Evolutionary conservation across 2,888 invertebrate species (phyloP).

Genomic region (Thera obeliscata): DNA sequence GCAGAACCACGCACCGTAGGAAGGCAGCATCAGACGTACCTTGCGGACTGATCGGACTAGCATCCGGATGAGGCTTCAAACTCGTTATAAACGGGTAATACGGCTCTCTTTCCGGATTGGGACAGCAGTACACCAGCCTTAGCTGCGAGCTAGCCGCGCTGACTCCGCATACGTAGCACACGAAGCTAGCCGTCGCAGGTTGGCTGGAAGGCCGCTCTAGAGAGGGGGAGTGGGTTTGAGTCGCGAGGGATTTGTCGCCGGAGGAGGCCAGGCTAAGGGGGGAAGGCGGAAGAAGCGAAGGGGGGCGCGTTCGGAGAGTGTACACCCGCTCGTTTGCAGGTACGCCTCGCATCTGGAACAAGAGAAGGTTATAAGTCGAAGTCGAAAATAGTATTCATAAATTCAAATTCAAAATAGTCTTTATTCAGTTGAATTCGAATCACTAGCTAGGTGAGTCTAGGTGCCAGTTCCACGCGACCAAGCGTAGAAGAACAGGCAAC

Average conservation of each 20-base stretch:
- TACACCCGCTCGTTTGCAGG: conserved; percentile 92
- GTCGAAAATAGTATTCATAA: too few relatives aligned
- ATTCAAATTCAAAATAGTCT: too few relatives aligned
- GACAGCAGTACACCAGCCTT: conserved; percentile 92
- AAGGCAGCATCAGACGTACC: conserved; percentile 70
- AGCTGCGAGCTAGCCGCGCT: conserved; percentile 92
- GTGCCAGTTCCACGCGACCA: too few relatives aligned
- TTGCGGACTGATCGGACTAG: conserved; percentile 95
- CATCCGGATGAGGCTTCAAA: conserved; percentile 91
- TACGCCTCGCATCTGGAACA: conserved; percentile 86
- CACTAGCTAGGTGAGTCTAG: too few relatives aligned
- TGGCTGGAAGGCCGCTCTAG: conserved; percentile 62
- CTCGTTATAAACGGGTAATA: conserved; percentile 95
- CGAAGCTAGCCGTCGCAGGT: conserved; percentile 85
- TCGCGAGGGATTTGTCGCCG: conserved; percentile 71
- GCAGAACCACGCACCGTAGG: too few relatives aligned
- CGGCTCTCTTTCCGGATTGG: conserved; percentile 93
- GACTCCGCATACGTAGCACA: conserved; percentile 95
- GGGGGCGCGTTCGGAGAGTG: conserved; percentile 90
- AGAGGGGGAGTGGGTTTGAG: conserved; percentile 69
- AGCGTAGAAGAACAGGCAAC: too few relatives aligned
- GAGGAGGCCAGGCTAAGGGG: conserved; percentile 76
- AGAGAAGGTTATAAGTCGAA: not conserved
- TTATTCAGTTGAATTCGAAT: too few relatives aligned
- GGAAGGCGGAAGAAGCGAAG: conserved; percentile 80